A percentile compares a stretch with the other conserved stretches of the same genome.
phyloP scores from a whole-genome alignment of 2,113 vertebrate species.

The Cygnus atratus region DNA sequence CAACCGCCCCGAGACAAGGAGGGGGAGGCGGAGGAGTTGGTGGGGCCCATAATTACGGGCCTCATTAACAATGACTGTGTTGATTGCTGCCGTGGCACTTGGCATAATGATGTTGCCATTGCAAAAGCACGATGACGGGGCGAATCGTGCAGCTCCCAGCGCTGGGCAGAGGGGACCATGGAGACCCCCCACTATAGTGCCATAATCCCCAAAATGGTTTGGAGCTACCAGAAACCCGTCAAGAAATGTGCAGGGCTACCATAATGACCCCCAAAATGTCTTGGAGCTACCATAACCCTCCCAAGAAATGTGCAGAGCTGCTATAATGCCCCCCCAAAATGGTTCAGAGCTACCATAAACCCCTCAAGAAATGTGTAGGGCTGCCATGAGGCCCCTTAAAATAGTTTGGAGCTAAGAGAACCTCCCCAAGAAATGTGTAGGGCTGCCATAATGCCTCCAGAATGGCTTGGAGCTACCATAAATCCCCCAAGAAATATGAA shows the following conservation, averaged over 20 bases:
- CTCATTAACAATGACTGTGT: neutral
- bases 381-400: no score
- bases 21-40: neutral
- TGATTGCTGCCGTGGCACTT: neutral
- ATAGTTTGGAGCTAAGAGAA: no score
- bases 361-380: no score
- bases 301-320: no score
- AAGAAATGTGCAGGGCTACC: neutral
- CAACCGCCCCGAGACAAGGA: neutral
- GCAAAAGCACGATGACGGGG: neutral
- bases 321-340: no score
- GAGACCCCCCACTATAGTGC: no score
- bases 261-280: neutral
- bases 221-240: neutral
- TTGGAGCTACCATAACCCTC: neutral
- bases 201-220: neutral
- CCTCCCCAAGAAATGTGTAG: no score
- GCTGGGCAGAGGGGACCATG: neutral
- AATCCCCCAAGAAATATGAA: no score
- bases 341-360: no score
- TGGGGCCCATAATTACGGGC: neutral
- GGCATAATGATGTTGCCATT: neutral
- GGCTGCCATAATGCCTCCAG: no score
- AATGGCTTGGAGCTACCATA: no score
- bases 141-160: neutral